A percentile compares a stretch with the other conserved stretches of the same genome.
Evolutionary conservation across 2,888 invertebrate genomes (phyloP).

Genomic region (Megastigmus dorsalis): DNA sequence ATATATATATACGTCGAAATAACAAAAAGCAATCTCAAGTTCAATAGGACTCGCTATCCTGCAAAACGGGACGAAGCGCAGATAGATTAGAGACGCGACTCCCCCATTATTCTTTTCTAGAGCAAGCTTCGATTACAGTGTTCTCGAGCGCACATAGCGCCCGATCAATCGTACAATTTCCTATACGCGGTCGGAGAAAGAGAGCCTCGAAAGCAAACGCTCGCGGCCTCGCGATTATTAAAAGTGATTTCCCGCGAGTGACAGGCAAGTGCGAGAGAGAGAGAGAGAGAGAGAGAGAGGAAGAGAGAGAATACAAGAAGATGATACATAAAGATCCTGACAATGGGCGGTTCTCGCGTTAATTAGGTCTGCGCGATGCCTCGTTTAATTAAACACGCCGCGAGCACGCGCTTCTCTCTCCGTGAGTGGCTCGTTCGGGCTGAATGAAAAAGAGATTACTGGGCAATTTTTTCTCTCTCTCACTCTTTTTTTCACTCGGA

Average conservation of each 20-base stretch:
- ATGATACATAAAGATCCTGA: no score
- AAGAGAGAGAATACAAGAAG: no score
- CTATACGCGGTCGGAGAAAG: no score
- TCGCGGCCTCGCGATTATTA: not conserved
- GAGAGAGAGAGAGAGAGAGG: not conserved
- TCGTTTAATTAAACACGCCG: conserved; percentile 35
- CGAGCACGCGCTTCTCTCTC: not conserved
- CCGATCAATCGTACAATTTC: conserved; percentile 26
- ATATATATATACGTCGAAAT: no score
- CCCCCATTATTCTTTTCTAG: no score
- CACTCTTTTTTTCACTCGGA: no score
- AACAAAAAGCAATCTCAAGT: no score
- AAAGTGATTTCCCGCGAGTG: conserved; percentile 20
- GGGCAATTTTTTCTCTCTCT: conserved; percentile 4
- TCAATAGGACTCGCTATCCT: no score
- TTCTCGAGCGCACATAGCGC: no score
- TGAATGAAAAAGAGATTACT: conserved; percentile 11
- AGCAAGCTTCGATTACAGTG: not conserved
- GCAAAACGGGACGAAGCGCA: no score
- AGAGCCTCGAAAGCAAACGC: conserved; percentile 2
- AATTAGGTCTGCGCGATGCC: conserved; percentile 20
- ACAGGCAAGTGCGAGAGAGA: not conserved
- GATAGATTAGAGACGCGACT: no score
- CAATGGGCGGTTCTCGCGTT: conserved; percentile 2
- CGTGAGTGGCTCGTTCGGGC: no score